phyloP scores from a whole-genome alignment of 2,113 vertebrate genomes.

The Glaucidium brasilianum region DNA sequence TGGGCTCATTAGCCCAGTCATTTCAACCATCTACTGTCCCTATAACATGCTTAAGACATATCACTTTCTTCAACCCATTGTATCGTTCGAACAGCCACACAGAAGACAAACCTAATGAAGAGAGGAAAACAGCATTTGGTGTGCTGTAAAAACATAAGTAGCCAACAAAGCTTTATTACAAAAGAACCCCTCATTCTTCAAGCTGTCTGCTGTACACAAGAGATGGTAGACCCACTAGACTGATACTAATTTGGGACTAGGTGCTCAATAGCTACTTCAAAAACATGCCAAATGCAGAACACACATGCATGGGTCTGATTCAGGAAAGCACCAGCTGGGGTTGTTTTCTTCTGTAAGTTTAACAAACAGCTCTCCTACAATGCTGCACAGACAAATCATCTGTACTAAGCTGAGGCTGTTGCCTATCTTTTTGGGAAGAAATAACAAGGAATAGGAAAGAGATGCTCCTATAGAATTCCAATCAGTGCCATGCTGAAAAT shows the following conservation, averaged over 20 bases:
- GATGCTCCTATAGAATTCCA: not conserved
- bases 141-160: not conserved
- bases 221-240: not conserved
- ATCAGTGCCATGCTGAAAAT: not conserved
- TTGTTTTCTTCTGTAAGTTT: not conserved
- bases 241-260: not conserved
- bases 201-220: fast-evolving
- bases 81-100: not conserved
- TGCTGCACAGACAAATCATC: not conserved
- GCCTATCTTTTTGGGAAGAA: not conserved
- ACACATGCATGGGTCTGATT: not conserved
- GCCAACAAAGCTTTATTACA: not conserved
- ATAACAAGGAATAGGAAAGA: not conserved
- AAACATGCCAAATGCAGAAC: not conserved
- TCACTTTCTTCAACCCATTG: not conserved
- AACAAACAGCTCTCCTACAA: not conserved
- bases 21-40: not conserved
- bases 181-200: not conserved
- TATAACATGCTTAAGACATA: not conserved
- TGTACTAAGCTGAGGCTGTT: not conserved
- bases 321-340: not conserved
- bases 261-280: not conserved
- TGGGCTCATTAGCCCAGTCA: not conserved
- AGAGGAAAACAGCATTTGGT: not conserved
- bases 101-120: not conserved